These are phyloP conservation scores for Habrosyne pyritoides DNA, from an alignment of 2,888 invertebrate genomes.

Conservation along the genomic window DNA sequence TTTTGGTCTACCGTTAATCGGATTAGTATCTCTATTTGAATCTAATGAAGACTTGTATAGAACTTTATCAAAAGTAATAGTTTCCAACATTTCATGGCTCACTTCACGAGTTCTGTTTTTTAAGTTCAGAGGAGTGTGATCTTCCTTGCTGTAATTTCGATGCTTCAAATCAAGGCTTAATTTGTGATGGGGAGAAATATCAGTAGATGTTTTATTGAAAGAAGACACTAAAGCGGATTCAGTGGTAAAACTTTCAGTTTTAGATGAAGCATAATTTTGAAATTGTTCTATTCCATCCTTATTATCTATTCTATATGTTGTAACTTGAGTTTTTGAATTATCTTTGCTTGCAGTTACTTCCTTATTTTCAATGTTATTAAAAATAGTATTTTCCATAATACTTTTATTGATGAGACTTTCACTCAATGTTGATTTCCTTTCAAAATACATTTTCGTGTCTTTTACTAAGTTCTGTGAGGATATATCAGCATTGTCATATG, in stretches of 20 bases:
- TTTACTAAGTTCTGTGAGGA: not conserved
- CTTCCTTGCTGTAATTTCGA: not conserved
- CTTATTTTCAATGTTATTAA: not conserved
- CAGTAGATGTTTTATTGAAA: not conserved
- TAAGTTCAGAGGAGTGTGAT: not conserved
- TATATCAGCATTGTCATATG: not conserved
- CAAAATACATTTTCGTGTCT: not conserved
- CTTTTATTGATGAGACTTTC: not conserved
- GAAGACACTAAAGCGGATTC: not conserved
- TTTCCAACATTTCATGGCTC: not conserved
- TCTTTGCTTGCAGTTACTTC: not conserved
- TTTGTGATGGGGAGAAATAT: not conserved
- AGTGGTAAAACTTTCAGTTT: not conserved
- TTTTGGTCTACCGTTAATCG: not conserved
- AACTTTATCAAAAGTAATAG: not conserved
- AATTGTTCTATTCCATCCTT: too few relatives aligned
- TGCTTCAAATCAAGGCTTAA: not conserved
- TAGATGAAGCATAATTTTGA: not conserved
- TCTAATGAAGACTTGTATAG: not conserved
- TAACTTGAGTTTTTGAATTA: not conserved
- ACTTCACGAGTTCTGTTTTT: not conserved
- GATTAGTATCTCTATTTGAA: not conserved
- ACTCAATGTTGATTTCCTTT: not conserved
- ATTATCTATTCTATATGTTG: not conserved
- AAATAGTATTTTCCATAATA: not conserved